A percentile compares a stretch with the other conserved stretches of the same genome.
phyloP scores from a whole-genome alignment of 2,888 invertebrate genomes.

The Odontocerum albicorne region DNA sequence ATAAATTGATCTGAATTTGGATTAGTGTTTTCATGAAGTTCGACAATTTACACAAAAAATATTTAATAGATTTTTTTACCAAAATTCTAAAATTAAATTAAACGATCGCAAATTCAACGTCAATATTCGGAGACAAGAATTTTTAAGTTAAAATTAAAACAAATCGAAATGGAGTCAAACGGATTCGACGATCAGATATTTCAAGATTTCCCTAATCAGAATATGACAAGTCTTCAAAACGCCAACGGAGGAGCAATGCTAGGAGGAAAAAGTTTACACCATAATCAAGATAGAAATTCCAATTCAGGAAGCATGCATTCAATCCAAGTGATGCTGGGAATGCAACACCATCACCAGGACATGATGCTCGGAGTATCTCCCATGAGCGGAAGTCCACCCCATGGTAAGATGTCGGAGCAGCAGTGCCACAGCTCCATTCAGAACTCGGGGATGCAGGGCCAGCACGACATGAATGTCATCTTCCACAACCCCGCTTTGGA shows the following conservation, averaged over 20 bases:
- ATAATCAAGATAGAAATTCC: constrained; percentile 45
- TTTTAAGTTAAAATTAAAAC: too few species aligned
- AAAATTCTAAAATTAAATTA: too few species aligned
- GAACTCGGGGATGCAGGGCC: constrained; percentile 23
- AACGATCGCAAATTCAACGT: too few species aligned
- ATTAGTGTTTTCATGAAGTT: too few species aligned
- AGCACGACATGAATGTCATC: constrained; percentile 34
- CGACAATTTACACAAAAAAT: constrained; percentile 1
- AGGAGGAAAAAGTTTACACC: constrained; percentile 42
- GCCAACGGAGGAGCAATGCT: constrained; percentile 41
- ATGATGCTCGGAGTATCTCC: constrained; percentile 40
- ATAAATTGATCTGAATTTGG: too few species aligned
- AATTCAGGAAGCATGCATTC: constrained; percentile 59
- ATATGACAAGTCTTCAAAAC: constrained; percentile 53
- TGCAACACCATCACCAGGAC: constrained; percentile 53
- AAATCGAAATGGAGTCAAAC: constrained; percentile 67
- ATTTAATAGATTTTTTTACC: constrained; percentile 10
- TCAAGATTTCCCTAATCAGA: constrained; percentile 68
- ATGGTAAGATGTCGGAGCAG: constrained; percentile 47
- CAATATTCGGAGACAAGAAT: too few species aligned
- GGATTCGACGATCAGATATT: constrained; percentile 80
- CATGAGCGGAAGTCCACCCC: constrained; percentile 48
- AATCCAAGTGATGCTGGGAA: constrained; percentile 70
- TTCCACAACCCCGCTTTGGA: constrained; percentile 36
- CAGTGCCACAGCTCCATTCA: constrained; percentile 51